These are phyloP conservation scores for Scaptomyza flava DNA, from an alignment of 2,888 invertebrate species.

Conservation along the genomic window DNA sequence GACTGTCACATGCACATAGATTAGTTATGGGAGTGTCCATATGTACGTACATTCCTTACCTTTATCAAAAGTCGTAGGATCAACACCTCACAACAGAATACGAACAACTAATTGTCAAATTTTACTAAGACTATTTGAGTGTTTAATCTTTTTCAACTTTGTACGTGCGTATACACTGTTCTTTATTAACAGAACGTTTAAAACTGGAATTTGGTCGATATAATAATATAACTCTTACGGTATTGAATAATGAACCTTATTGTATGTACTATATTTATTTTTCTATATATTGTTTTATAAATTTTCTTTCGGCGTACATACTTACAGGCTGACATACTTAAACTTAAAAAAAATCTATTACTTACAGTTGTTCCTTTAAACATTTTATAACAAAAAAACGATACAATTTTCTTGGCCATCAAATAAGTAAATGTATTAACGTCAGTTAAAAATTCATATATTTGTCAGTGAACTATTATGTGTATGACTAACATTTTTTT, in stretches of 20 bases:
- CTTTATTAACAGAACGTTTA: conserved; percentile 11
- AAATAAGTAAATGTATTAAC: conserved; percentile 14
- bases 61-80: background rate
- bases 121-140: conserved; percentile 19
- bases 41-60: conserved; percentile 8
- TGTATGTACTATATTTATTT: conserved; percentile 5
- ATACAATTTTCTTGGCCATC: conserved; percentile 27
- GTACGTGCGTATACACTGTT: conserved; percentile 10
- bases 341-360: conserved; percentile 7
- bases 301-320: background rate
- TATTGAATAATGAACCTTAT: background rate
- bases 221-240: conserved; percentile 16
- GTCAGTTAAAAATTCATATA: conserved; percentile 17
- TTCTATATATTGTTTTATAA: conserved; percentile 12
- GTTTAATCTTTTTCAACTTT: conserved; percentile 30
- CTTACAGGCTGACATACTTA: background rate
- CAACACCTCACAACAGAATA: conserved; percentile 1
- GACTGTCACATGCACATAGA: background rate
- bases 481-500: conserved; percentile 21
- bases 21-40: background rate
- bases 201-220: conserved; percentile 11
- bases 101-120: conserved; percentile 10
- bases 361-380: conserved; percentile 16
- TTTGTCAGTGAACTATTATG: conserved; percentile 33
- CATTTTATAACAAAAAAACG: conserved; percentile 17